These are phyloP conservation scores for Halichoeres trimaculatus DNA, from an alignment of 2,113 vertebrate genomes.

Conservation along the genomic window DNA sequence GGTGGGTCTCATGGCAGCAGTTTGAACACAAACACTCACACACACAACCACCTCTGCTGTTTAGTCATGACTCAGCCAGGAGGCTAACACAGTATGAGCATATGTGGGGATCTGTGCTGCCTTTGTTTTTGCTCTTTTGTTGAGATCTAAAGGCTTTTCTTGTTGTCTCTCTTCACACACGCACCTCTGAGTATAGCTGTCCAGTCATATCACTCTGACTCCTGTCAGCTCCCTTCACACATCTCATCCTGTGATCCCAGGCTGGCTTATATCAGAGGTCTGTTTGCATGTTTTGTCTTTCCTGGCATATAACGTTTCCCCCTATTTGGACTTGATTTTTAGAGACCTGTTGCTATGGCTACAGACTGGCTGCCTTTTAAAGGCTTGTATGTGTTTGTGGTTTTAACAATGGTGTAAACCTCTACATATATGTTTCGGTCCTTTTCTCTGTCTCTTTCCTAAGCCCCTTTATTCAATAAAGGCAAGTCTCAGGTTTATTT, in stretches of 20 bases:
- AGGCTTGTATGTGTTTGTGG: background rate
- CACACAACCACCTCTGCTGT: background rate
- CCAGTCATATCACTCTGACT: slow-evolving; percentile 37
- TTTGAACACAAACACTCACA: slow-evolving; percentile 1
- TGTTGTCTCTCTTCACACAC: slow-evolving; percentile 23
- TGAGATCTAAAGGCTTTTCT: slow-evolving; percentile 40
- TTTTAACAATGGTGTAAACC: too few species aligned
- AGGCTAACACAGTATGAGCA: slow-evolving; percentile 8
- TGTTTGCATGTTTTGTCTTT: slow-evolving; percentile 13
- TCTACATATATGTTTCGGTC: too few species aligned
- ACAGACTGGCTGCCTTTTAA: slow-evolving; percentile 39
- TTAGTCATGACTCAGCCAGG: slow-evolving; percentile 15
- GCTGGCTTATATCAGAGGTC: background rate
- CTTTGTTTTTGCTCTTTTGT: slow-evolving; percentile 38
- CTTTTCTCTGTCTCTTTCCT: too few species aligned
- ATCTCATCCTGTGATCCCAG: slow-evolving; percentile 1
- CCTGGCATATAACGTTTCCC: background rate
- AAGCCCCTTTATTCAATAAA: too few species aligned
- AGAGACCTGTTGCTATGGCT: slow-evolving; percentile 51
- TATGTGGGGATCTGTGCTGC: slow-evolving; percentile 12
- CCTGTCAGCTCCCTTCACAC: background rate
- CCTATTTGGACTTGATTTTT: slow-evolving; percentile 25
- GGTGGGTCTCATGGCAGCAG: background rate
- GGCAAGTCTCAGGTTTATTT: too few species aligned
- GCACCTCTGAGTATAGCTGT: slow-evolving; percentile 46